These are phyloP conservation scores for Calliphora vomitoria DNA, from an alignment of 2,888 invertebrate genomes.

Conservation along the genomic window DNA sequence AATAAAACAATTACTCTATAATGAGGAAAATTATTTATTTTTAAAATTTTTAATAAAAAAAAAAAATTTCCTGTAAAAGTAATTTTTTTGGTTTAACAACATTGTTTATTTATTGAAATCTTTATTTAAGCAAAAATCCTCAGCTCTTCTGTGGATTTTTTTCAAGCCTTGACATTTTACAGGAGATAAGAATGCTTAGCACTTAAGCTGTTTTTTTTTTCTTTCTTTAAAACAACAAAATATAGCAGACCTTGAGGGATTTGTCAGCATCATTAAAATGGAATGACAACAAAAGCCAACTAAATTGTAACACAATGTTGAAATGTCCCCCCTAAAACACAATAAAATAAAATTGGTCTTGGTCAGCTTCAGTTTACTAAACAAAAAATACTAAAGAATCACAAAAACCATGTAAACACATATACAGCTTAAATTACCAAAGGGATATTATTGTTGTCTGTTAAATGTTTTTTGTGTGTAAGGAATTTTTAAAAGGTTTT, in stretches of 20 bases:
- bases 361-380: constrained; percentile 12
- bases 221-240: background rate
- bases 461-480: no score
- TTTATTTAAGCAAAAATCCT: background rate
- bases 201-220: constrained; percentile 47
- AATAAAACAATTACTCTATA: constrained; percentile 2
- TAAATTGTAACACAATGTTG: constrained; percentile 60
- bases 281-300: constrained; percentile 41
- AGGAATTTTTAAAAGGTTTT: constrained; percentile 10
- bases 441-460: constrained; percentile 49
- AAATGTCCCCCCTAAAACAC: background rate
- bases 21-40: no score
- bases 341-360: background rate
- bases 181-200: constrained; percentile 79
- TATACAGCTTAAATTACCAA: constrained; percentile 41
- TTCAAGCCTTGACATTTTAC: constrained; percentile 74
- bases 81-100: no score
- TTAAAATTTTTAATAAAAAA: constrained; percentile 1
- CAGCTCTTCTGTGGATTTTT: background rate
- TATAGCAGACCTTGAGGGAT: constrained; percentile 65
- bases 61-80: background rate
- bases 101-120: no score
- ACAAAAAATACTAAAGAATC: background rate
- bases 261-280: constrained; percentile 64
- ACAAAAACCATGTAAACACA: background rate